Conservation (phyloP, 2,113 vertebrate species). For the Scomber colias region DNA sequence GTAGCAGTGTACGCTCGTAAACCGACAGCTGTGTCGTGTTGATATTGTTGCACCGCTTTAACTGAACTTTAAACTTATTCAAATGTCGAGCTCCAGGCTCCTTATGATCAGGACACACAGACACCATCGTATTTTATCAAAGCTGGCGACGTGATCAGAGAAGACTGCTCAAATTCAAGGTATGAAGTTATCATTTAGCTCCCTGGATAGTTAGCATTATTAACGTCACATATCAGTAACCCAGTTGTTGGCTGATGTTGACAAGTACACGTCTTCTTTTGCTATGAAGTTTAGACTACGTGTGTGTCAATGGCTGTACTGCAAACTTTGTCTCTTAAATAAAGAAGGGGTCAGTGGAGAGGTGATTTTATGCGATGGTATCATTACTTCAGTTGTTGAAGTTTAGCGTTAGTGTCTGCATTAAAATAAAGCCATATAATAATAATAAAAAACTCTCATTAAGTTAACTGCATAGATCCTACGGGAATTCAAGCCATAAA, state of each 20-base stretch:
- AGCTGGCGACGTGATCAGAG: neutral
- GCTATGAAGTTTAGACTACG: neutral
- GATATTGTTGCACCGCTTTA: neutral
- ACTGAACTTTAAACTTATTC: neutral
- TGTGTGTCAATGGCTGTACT: neutral
- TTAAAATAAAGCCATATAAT: too few relatives aligned
- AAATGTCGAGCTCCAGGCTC: neutral
- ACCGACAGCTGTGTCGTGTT: conserved; percentile 23
- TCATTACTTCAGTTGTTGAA: too few relatives aligned
- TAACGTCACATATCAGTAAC: neutral
- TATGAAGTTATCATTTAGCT: conserved; percentile 29
- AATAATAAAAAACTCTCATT: too few relatives aligned
- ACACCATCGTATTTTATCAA: neutral
- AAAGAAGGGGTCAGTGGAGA: too few relatives aligned
- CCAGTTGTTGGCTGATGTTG: neutral
- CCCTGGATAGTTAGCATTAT: conserved; percentile 2
- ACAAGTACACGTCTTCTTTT: conserved; percentile 19
- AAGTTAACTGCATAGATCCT: too few relatives aligned
- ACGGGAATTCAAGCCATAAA: too few relatives aligned
- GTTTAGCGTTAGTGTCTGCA: too few relatives aligned
- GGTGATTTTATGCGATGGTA: too few relatives aligned
- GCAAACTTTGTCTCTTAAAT: too few relatives aligned
- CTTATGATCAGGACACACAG: neutral
- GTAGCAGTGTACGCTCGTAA: conserved; percentile 32
- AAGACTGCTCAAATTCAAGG: conserved; percentile 16